A percentile compares a stretch with the other conserved stretches of the same genome.
Evolutionary conservation across 2,888 invertebrate species (phyloP).

Genomic region (Coelopa pilipes): DNA sequence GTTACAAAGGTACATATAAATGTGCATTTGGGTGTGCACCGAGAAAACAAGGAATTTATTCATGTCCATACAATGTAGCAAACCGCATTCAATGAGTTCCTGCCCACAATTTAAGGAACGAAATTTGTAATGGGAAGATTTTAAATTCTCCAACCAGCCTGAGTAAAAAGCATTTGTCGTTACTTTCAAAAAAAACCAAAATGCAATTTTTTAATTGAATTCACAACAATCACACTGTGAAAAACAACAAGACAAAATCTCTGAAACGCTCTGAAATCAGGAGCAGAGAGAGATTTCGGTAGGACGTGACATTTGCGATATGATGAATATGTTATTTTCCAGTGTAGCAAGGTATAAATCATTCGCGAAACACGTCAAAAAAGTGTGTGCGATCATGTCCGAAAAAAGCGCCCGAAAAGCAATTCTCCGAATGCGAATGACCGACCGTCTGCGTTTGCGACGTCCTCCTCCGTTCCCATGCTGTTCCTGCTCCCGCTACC

Average conservation of each 20-base stretch:
- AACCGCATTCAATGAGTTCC: too few species aligned
- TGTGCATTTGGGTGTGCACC: too few species aligned
- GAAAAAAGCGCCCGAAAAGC: constrained; percentile 14
- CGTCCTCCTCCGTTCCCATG: too few species aligned
- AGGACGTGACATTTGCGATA: too few species aligned
- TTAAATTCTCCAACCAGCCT: not conserved
- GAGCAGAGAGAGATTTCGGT: too few species aligned
- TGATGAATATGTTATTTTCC: too few species aligned
- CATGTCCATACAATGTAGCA: too few species aligned
- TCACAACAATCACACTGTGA: not conserved
- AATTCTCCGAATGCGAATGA: constrained; percentile 25
- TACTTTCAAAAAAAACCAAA: not conserved
- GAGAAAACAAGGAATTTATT: too few species aligned
- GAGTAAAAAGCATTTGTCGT: not conserved
- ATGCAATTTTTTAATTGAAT: not conserved
- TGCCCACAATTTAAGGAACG: too few species aligned
- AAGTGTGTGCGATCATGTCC: constrained; percentile 3
- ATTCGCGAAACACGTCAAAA: not conserved
- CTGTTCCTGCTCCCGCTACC: not conserved
- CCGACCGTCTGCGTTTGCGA: constrained; percentile 13
- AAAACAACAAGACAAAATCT: not conserved
- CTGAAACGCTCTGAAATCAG: too few species aligned
- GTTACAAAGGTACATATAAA: too few species aligned
- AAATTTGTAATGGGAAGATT: not conserved
- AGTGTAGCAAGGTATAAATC: too few species aligned